A percentile compares a stretch with the other conserved stretches of the same genome.
Conservation (phyloP, 2,888 invertebrate genomes). For the Mesoligia furuncula region DNA sequence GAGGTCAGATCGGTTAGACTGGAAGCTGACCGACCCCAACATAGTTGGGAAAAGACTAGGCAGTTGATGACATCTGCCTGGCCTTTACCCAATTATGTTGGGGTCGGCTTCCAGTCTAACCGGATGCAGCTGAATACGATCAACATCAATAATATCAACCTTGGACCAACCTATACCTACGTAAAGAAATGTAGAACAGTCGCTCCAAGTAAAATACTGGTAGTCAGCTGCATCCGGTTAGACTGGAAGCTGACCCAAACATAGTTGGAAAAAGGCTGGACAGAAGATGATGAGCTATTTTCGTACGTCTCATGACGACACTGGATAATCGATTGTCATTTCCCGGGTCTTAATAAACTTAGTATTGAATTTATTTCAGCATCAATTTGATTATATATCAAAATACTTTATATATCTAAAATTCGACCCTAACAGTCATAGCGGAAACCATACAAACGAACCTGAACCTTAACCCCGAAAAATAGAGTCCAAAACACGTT, state of each 20-base stretch:
- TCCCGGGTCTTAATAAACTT: conserved; percentile 9
- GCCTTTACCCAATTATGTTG: too few species aligned
- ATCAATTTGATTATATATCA: conserved; percentile 51
- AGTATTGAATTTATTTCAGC: conserved; percentile 62
- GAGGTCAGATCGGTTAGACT: too few species aligned
- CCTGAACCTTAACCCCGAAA: fast-evolving
- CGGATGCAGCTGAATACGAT: too few species aligned
- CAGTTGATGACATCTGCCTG: too few species aligned
- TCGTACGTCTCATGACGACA: neutral
- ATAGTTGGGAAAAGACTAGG: too few species aligned
- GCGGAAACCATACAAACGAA: neutral
- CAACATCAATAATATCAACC: too few species aligned
- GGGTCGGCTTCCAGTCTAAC: too few species aligned
- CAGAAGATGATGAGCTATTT: neutral
- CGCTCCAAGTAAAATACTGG: neutral
- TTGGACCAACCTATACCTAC: too few species aligned
- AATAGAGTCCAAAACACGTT: conserved; percentile 25
- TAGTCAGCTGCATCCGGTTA: neutral
- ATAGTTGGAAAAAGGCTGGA: neutral
- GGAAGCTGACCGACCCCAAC: too few species aligned
- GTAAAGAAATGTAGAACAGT: too few species aligned
- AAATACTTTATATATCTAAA: conserved; percentile 52
- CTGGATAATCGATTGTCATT: conserved; percentile 29
- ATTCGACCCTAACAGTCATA: conserved; percentile 55
- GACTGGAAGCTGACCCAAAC: neutral